Evolutionary conservation across 2,888 invertebrate species (phyloP).

Genomic region (Saturnia japonica): DNA sequence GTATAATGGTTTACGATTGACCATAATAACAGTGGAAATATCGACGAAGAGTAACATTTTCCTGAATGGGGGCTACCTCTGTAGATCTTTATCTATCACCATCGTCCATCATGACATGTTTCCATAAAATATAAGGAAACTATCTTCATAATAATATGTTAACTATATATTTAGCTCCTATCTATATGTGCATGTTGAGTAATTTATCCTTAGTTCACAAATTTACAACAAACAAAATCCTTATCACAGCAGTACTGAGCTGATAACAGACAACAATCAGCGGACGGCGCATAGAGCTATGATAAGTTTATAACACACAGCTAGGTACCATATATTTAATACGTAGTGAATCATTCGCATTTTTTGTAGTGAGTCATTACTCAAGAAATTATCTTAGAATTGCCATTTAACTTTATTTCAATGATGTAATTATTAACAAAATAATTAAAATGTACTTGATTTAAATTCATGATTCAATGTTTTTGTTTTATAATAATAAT

Average conservation of each 20-base stretch:
- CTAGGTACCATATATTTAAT: background rate
- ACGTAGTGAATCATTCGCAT: background rate
- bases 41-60: background rate
- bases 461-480: too few species aligned
- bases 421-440: background rate
- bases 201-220: background rate
- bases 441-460: background rate
- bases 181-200: background rate
- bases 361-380: background rate
- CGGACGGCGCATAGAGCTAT: conserved; percentile 13
- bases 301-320: conserved; percentile 9
- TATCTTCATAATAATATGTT: background rate
- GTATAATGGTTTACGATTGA: too few species aligned
- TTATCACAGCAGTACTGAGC: conserved; percentile 32
- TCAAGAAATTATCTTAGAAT: background rate
- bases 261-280: conserved; percentile 28
- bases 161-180: background rate
- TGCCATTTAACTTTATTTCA: background rate
- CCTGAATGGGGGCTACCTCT: background rate
- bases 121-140: background rate
- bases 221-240: conserved; percentile 12
- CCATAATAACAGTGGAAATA: background rate
- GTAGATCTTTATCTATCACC: background rate
- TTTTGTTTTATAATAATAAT: too few species aligned
- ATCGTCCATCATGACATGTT: background rate